These are phyloP conservation scores for Sebastes kiyomatsui DNA, from an alignment of 2,797 vertebrate genomes.

Conservation along the genomic window DNA sequence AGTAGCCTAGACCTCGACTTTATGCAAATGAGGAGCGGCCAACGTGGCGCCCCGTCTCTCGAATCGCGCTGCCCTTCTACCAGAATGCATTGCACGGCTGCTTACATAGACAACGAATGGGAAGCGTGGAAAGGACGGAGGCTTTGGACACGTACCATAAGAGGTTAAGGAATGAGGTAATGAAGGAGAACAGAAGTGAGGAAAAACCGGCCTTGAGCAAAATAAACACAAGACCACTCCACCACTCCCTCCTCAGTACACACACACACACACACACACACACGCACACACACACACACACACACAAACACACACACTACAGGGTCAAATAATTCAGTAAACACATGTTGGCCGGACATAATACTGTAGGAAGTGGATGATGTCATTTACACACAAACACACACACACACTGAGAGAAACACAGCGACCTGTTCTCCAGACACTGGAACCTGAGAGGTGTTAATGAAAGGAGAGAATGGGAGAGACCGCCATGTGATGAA, in stretches of 20 bases:
- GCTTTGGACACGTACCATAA: no score
- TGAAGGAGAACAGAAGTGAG: neutral
- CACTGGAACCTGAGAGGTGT: slow-evolving; percentile 47
- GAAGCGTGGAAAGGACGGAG: no score
- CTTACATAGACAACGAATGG: no score
- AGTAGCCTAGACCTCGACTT: no score
- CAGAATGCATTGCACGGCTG: no score
- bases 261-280: no score
- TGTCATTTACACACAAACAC: slow-evolving; percentile 17
- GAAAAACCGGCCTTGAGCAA: neutral
- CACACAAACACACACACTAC: neutral
- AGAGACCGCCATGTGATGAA: slow-evolving; percentile 15
- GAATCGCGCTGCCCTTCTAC: fast-evolving
- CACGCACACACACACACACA: neutral
- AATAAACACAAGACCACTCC: neutral
- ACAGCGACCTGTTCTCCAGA: slow-evolving; percentile 1
- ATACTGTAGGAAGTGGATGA: neutral
- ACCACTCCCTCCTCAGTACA: neutral
- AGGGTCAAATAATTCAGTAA: neutral
- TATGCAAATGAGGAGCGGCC: no score
- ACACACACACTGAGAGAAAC: neutral
- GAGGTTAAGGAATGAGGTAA: neutral
- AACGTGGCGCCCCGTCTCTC: no score
- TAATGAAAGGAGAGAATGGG: slow-evolving; percentile 42
- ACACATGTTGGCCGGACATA: neutral